A percentile compares a stretch with the other conserved stretches of the same genome.
Evolutionary conservation across 2,113 vertebrate species (phyloP).

Genomic region (Eptatretus burgeri): DNA sequence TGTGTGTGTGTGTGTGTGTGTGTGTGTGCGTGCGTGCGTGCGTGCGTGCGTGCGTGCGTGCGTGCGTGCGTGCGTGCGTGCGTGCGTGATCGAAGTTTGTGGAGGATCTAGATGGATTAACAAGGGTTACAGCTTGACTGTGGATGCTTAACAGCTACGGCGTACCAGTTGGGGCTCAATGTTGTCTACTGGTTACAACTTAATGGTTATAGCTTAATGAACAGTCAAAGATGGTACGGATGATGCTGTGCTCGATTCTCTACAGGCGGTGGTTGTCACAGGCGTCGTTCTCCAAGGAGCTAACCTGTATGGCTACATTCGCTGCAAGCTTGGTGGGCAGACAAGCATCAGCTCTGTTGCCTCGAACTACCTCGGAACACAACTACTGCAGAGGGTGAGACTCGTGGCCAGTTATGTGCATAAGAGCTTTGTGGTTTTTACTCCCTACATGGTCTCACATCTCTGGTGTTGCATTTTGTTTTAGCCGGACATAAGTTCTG

Average conservation of each 20-base stretch:
- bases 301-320: constrained; percentile 43
- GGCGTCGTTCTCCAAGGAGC: constrained; percentile 41
- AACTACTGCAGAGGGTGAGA: constrained; percentile 29
- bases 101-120: no score
- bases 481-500: no score
- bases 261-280: constrained; percentile 31
- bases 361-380: constrained; percentile 18
- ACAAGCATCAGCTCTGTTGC: constrained; percentile 16
- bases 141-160: neutral
- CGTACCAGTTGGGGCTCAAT: neutral
- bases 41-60: no score
- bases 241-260: constrained; percentile 2
- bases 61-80: no score
- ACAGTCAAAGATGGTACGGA: neutral
- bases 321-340: constrained; percentile 31
- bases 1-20: no score
- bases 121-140: no score
- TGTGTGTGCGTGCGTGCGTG: no score
- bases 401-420: neutral
- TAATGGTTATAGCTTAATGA: neutral
- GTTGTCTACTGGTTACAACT: neutral
- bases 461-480: no score
- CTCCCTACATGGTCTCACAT: no score
- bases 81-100: no score
- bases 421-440: no score